Conservation (phyloP, 2,888 invertebrate genomes). For the Crioceris asparagi region DNA sequence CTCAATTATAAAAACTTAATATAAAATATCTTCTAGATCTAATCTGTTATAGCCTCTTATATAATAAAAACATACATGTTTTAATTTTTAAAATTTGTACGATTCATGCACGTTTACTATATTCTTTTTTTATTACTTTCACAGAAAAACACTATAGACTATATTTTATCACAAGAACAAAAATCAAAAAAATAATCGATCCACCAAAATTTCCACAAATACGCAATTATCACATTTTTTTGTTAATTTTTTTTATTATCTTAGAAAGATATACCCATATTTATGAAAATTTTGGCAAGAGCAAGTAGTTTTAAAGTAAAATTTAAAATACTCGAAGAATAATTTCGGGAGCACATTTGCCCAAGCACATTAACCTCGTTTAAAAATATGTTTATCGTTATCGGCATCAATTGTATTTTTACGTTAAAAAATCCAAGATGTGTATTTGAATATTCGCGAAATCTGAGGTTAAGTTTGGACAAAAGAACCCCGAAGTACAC, state of each 20-base stretch:
- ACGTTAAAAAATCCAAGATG: too few species aligned
- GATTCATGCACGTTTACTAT: conserved; percentile 20
- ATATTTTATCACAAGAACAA: conserved; percentile 22
- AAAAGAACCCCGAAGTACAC: conserved; percentile 23
- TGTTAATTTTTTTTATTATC: background rate
- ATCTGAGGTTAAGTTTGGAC: background rate
- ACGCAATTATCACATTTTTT: conserved; percentile 4
- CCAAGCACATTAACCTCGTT: too few species aligned
- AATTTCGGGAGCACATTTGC: too few species aligned
- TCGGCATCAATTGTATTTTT: too few species aligned
- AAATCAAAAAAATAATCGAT: conserved; percentile 11
- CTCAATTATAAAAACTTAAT: conserved; percentile 23
- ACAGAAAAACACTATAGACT: conserved; percentile 19
- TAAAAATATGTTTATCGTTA: too few species aligned
- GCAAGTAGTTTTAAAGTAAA: too few species aligned
- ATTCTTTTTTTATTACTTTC: conserved; percentile 14
- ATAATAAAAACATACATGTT: conserved; percentile 22
- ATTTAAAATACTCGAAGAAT: too few species aligned
- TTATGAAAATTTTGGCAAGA: background rate
- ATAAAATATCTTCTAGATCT: conserved; percentile 16
- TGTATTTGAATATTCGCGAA: background rate
- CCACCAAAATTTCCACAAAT: background rate
- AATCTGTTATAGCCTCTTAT: conserved; percentile 24
- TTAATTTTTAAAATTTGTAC: conserved; percentile 23
- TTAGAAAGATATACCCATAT: background rate